These are phyloP conservation scores for Ichneumon xanthorius DNA, from an alignment of 2,888 invertebrate species.

Conservation along the genomic window DNA sequence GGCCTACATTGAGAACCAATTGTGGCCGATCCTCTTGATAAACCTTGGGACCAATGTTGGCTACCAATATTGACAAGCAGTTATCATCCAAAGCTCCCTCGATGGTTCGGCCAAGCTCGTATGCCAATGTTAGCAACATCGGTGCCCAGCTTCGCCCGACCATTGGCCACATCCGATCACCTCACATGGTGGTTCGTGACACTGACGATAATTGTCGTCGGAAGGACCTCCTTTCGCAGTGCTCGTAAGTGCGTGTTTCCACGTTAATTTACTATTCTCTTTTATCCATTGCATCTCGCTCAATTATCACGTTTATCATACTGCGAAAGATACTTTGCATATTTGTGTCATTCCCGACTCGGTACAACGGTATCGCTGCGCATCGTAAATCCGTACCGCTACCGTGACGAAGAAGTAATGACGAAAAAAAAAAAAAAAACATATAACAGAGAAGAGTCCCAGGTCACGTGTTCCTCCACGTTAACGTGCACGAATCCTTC, in stretches of 20 bases:
- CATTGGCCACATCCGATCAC: too few species aligned
- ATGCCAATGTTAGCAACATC: too few species aligned
- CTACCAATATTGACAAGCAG: too few species aligned
- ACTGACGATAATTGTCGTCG: background rate
- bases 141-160: too few species aligned
- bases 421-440: background rate
- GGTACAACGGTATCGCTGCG: constrained; percentile 2
- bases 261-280: background rate
- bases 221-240: background rate
- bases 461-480: background rate
- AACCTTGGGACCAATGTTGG: too few species aligned
- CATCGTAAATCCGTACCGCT: background rate
- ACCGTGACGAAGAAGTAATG: background rate
- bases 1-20: too few species aligned
- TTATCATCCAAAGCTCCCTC: too few species aligned
- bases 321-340: constrained; percentile 35
- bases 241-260: too few species aligned
- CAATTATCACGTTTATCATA: constrained; percentile 47
- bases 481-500: background rate
- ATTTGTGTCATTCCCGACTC: constrained; percentile 34
- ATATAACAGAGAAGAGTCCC: too few species aligned
- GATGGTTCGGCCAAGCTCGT: too few species aligned
- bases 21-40: too few species aligned
- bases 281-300: constrained; percentile 34
- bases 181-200: background rate